These are phyloP conservation scores for Callipepla californica DNA, from an alignment of 2,113 vertebrate genomes.

Conservation along the genomic window DNA sequence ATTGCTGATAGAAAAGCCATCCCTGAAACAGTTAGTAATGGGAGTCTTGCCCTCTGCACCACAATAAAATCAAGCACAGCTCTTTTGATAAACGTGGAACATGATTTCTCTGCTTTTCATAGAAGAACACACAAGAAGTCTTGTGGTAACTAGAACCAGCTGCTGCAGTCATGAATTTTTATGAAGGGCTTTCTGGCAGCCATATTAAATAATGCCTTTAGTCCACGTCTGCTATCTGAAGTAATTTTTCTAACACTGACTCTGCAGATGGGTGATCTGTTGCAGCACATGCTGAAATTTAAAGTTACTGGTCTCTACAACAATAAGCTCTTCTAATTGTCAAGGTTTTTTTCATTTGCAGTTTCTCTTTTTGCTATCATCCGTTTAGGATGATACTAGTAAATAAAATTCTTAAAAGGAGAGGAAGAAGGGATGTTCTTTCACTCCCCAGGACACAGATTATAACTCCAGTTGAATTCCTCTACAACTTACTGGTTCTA, in stretches of 20 bases:
- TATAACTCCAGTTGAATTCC: not conserved
- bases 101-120: not conserved
- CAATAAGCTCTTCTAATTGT: not conserved
- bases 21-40: not conserved
- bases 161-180: not conserved
- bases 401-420: not conserved
- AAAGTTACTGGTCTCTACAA: not conserved
- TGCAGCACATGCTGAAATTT: not conserved
- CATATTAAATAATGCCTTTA: not conserved
- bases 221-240: not conserved
- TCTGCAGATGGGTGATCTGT: not conserved
- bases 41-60: not conserved
- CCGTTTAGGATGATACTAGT: not conserved
- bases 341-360: not conserved
- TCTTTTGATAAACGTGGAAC: not conserved
- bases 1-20: not conserved
- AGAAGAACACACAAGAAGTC: slow-evolving; percentile 38
- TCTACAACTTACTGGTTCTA: not conserved
- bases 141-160: not conserved
- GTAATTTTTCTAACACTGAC: not conserved
- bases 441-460: not conserved
- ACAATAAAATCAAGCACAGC: not conserved
- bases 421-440: not conserved
- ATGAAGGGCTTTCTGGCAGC: slow-evolving; percentile 26
- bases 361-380: not conserved